phyloP scores from a whole-genome alignment of 1,140 invertebrate genomes.

The Nasonia longicornis region DNA sequence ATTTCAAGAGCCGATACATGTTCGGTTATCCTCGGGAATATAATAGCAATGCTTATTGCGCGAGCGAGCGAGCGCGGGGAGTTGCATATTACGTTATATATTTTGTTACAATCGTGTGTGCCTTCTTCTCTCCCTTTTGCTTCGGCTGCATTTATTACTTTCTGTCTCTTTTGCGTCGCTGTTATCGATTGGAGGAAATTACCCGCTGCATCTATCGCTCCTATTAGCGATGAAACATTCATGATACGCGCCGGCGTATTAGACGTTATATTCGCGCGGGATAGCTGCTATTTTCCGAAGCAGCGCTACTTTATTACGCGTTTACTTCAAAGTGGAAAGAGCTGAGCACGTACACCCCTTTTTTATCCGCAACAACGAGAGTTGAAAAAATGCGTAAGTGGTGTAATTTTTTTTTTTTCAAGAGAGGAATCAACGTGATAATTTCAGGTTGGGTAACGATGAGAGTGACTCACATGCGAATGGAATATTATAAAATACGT shows the following conservation, averaged over 20 bases:
- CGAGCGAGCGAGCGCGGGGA: background rate
- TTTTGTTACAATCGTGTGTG: conserved; percentile 16
- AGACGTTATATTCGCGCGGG: background rate
- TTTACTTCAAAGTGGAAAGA: conserved; percentile 33
- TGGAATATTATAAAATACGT: too few relatives aligned
- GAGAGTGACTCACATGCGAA: background rate
- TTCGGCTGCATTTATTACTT: conserved; percentile 32
- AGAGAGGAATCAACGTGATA: conserved; percentile 1
- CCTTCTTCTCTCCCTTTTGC: conserved; percentile 27
- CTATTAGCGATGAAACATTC: conserved; percentile 43
- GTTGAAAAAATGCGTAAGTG: background rate
- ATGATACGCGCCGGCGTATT: conserved; percentile 27
- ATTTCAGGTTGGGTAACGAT: background rate
- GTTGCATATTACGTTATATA: conserved; percentile 39
- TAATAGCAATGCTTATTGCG: conserved; percentile 24
- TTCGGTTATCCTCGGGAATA: conserved; percentile 17
- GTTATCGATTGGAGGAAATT: conserved; percentile 41
- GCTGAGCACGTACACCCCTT: background rate
- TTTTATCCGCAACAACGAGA: background rate
- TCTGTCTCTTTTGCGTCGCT: conserved; percentile 37
- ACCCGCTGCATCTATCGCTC: conserved; percentile 42
- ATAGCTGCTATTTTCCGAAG: conserved; percentile 22
- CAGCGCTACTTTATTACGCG: conserved; percentile 5
- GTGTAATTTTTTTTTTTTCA: conserved; percentile 13
- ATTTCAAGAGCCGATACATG: background rate